A percentile compares a stretch with the other conserved stretches of the same genome.
Evolutionary conservation across 2,888 invertebrate species (phyloP).

Genomic region (Mesorhabditis spiculigera): DNA sequence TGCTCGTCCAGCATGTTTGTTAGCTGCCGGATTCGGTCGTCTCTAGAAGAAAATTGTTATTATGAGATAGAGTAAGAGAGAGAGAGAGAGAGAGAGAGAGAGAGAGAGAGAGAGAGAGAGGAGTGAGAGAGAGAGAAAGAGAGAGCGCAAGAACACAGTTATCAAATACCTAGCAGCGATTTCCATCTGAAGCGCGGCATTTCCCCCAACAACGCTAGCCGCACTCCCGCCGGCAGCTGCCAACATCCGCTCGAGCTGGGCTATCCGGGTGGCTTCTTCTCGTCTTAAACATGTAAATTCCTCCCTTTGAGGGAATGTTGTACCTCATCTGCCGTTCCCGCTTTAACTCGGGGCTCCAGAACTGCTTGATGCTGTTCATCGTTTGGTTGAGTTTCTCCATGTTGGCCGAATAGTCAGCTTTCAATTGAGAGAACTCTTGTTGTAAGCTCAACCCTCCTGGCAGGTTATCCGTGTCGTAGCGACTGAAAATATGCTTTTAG

Average conservation of each 20-base stretch:
- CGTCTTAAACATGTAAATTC: slow-evolving; percentile 31
- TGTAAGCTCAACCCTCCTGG: background rate
- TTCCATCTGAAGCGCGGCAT: background rate
- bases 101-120: no score
- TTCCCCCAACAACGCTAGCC: background rate
- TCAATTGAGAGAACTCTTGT: slow-evolving; percentile 4
- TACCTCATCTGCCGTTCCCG: slow-evolving; percentile 17
- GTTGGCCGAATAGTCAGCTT: slow-evolving; percentile 38
- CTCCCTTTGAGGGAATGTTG: no score
- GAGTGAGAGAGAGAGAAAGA: no score
- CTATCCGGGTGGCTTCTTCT: slow-evolving; percentile 34
- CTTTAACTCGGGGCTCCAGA: slow-evolving; percentile 99
- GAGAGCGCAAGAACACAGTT: background rate
- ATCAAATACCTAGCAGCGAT: background rate
- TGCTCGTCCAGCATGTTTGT: slow-evolving; percentile 22
- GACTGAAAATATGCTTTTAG: no score
- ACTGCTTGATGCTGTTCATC: slow-evolving; percentile 99
- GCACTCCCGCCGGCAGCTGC: slow-evolving; percentile 14
- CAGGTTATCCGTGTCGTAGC: background rate
- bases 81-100: no score
- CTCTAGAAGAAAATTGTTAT: slow-evolving; percentile 16
- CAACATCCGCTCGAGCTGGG: slow-evolving; percentile 30
- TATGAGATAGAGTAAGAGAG: background rate
- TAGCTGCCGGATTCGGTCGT: slow-evolving; percentile 35
- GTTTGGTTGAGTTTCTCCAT: slow-evolving; percentile 52